Base-by-base conservation (phyloP, 2,888 invertebrate genomes). In the Gymnosoma rotundatum region DNA sequence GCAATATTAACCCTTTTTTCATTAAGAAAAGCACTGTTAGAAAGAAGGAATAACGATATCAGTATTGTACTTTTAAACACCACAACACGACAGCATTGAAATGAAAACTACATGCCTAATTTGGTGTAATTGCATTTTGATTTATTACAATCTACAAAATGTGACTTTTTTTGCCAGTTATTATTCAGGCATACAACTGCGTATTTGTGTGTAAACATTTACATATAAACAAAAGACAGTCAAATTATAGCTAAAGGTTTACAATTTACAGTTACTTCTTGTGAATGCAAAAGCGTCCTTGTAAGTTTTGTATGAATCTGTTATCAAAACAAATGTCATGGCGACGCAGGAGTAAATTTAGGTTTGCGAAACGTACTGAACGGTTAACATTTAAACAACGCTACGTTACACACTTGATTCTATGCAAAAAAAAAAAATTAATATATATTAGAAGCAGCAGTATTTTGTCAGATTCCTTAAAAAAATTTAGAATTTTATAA, bases 61-160 rank as follows among this genome's bases (percentile, higher is more conserved):
- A 63, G 70, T 42, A 69, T 63, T 67, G 52, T 80, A 45, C 1
- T 32, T 20, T 66, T 60, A 66, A 73, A 61, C 66, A 69, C 81
- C 74, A 32, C 81, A 81, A 76, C 70, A 72, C 70, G 56, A 76
- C 79, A 45, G 73, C 66, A 76, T 69, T 82, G 79, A 85, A 79
- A 79, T 83, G 82, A 75, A 82, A 82, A 83, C 82, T 78, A 91
- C 90, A 90, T 89, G 90, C 89, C 90, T 90, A 91, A 90, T 90
- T 90, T 90, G 89, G 87, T 90, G 90, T 91, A 90, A 90, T 90
- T 90, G 91, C 91, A 88, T 89, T 91, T 90, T 90, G 90, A 91
- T 90, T 90, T 90, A 90, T 90, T 91, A 88, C 89, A 88, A 90
- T 89, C 89, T 90, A 88, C 86, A 88, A 89, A 90, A 88, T 89